A percentile compares a stretch with the other conserved stretches of the same genome.
Conservation (phyloP, 2,797 vertebrate species). For the Malurus splendens region DNA sequence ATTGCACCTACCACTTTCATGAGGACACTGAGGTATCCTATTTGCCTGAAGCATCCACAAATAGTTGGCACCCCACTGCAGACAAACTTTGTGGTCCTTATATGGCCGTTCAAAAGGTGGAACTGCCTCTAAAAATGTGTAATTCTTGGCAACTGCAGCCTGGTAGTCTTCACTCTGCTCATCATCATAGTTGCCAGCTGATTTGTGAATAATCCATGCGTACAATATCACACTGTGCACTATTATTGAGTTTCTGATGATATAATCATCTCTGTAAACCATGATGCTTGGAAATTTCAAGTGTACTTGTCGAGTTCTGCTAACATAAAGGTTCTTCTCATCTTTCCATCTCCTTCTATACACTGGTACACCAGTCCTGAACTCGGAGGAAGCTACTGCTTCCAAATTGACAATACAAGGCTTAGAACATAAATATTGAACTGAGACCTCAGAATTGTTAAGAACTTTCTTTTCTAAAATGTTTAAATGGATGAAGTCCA, state of each 20-base stretch:
- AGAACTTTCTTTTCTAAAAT: constrained; percentile 74
- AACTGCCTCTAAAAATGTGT: constrained; percentile 72
- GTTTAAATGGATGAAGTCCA: constrained; percentile 80
- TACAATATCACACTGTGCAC: constrained; percentile 75
- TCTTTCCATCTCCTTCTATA: constrained; percentile 85
- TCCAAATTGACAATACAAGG: constrained; percentile 82
- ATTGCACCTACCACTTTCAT: constrained; percentile 79
- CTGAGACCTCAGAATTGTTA: constrained; percentile 73
- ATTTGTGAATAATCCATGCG: constrained; percentile 77
- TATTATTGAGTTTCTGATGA: constrained; percentile 73
- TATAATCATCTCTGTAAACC: constrained; percentile 77
- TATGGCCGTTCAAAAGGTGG: constrained; percentile 74
- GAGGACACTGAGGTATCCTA: constrained; percentile 74
- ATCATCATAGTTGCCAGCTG: neutral
- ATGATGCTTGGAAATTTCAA: constrained; percentile 81
- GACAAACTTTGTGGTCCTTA: constrained; percentile 76
- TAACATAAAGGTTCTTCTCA: constrained; percentile 54
- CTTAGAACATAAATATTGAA: constrained; percentile 81
- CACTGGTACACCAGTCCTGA: constrained; percentile 73
- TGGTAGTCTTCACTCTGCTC: constrained; percentile 59
- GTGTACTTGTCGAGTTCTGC: constrained; percentile 68
- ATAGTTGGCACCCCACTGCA: constrained; percentile 81
- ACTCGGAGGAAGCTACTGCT: constrained; percentile 77
- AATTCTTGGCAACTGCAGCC: constrained; percentile 69
- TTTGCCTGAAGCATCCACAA: constrained; percentile 76